phyloP scores from a whole-genome alignment of 2,113 vertebrate species.

The Nannobrachium achirus region DNA sequence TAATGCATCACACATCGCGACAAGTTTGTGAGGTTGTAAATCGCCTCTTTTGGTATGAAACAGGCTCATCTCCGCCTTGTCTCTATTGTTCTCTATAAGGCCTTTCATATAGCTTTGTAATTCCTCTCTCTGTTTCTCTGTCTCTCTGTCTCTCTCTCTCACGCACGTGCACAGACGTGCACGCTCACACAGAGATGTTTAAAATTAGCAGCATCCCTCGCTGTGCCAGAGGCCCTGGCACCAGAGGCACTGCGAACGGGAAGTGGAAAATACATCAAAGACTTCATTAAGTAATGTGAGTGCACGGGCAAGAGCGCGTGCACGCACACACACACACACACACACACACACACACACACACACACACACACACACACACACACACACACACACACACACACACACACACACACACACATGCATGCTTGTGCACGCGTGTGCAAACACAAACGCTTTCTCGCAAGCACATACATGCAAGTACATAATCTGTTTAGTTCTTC shows the following conservation, averaged over 20 bases:
- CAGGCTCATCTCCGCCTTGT: background rate
- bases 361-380: slow-evolving; percentile 1
- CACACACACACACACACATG: slow-evolving; percentile 12
- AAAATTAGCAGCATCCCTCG: slow-evolving; percentile 72
- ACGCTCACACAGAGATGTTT: slow-evolving; percentile 59
- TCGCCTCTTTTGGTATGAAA: background rate
- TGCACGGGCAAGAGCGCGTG: slow-evolving; percentile 31
- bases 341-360: slow-evolving; percentile 1
- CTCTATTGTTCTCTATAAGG: no score
- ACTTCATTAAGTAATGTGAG: slow-evolving; percentile 66
- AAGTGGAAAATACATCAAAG: slow-evolving; percentile 70
- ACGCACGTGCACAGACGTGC: no score
- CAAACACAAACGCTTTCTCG: background rate
- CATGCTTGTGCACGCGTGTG: slow-evolving; percentile 49
- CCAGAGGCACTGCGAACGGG: slow-evolving; percentile 57
- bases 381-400: slow-evolving; percentile 2
- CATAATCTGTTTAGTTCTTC: no score
- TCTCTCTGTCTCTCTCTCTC: background rate
- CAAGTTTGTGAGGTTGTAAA: no score
- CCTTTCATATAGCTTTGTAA: no score
- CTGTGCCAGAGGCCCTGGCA: slow-evolving; percentile 49
- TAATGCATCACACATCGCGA: no score
- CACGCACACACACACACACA: slow-evolving; percentile 1
- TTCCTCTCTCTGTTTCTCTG: no score
- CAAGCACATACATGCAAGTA: no score